Evolutionary conservation across 2,113 vertebrate species (phyloP).

Genomic region (Orycteropus afer): DNA sequence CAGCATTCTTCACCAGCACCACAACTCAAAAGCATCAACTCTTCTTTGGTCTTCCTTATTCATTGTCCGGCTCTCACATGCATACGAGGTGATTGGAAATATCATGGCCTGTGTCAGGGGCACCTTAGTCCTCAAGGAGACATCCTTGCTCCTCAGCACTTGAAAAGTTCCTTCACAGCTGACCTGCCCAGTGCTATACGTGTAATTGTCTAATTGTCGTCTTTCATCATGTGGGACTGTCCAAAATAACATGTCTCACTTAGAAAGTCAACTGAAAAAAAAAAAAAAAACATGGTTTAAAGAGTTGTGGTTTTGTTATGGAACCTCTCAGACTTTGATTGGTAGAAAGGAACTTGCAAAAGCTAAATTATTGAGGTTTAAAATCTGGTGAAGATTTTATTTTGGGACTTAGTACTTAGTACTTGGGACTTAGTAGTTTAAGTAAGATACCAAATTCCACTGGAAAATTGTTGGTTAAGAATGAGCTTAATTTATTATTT

Average conservation of each 20-base stretch:
- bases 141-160: too few species aligned
- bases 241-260: constrained; percentile 68
- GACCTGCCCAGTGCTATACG: not conserved
- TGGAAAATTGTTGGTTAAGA: constrained; percentile 42
- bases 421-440: constrained; percentile 64
- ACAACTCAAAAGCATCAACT: too few species aligned
- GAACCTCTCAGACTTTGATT: constrained; percentile 49
- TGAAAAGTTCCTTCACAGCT: too few species aligned
- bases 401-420: constrained; percentile 60
- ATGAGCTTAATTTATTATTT: constrained; percentile 44
- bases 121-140: too few species aligned
- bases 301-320: constrained; percentile 58
- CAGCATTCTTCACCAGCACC: too few species aligned
- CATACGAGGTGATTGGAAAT: too few species aligned
- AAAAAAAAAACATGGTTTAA: constrained; percentile 9
- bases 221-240: constrained; percentile 69
- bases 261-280: constrained; percentile 42
- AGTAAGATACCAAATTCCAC: constrained; percentile 54
- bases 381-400: constrained; percentile 71
- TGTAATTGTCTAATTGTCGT: constrained; percentile 68
- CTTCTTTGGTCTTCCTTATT: too few species aligned
- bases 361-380: constrained; percentile 55
- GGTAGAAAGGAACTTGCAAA: constrained; percentile 61
- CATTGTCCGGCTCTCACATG: too few species aligned
- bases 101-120: too few species aligned